phyloP scores from a whole-genome alignment of 2,113 vertebrate species.

The Sylvia atricapilla region DNA sequence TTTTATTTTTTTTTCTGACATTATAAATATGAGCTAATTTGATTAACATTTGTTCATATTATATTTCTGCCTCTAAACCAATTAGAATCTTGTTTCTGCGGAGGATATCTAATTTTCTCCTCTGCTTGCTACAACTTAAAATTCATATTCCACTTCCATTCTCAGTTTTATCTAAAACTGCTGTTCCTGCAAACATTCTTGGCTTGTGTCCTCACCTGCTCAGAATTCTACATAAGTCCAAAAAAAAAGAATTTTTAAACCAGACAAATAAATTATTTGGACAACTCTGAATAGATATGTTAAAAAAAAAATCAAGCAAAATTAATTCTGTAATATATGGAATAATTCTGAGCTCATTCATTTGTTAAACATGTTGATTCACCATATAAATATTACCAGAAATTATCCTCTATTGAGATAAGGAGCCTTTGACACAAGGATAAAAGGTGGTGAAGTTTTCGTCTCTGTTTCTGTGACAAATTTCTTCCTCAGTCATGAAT shows the following conservation, averaged over 20 bases:
- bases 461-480: not conserved
- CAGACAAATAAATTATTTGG: not conserved
- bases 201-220: not conserved
- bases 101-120: not conserved
- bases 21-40: not conserved
- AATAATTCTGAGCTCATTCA: not conserved
- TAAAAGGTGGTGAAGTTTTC: not conserved
- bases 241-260: not conserved
- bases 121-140: not conserved
- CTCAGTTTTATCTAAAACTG: not conserved
- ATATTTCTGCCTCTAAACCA: not conserved
- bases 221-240: not conserved
- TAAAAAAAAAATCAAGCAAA: not conserved
- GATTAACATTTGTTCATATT: not conserved
- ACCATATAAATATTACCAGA: not conserved
- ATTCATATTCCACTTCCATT: not conserved
- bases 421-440: not conserved
- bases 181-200: not conserved
- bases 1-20: not conserved
- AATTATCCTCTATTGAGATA: not conserved
- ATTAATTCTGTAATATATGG: not conserved
- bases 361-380: not conserved
- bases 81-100: not conserved
- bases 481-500: slow-evolving; percentile 18
- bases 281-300: not conserved